Percentiles rank a stretch among this genome's conserved stretches.
Evolutionary conservation across 2,888 invertebrate genomes (phyloP).

Genomic region (Aleiodes leptofemur): DNA sequence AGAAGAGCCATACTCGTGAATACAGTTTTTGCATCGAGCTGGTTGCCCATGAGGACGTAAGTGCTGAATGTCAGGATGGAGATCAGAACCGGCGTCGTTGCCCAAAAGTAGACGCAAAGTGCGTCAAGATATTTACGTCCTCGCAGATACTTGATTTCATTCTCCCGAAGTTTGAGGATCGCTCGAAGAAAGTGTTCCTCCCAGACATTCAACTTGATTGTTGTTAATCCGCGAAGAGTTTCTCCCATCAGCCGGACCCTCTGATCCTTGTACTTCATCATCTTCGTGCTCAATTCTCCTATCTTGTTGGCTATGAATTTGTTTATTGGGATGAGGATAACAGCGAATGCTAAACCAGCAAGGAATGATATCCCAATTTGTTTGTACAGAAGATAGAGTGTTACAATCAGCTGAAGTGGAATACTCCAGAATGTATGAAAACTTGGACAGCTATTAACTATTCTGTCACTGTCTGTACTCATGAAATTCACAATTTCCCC

Average conservation of each 20-base stretch:
- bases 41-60: conserved; percentile 86
- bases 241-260: conserved; percentile 93
- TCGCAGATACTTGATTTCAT: conserved; percentile 87
- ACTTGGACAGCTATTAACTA: conserved; percentile 96
- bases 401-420: conserved; percentile 90
- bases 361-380: conserved; percentile 95
- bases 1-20: conserved; percentile 96
- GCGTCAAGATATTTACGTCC: conserved; percentile 97
- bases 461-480: conserved; percentile 96
- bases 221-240: conserved; percentile 89
- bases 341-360: conserved; percentile 90
- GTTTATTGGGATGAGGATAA: conserved; percentile 94
- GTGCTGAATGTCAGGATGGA: conserved; percentile 89
- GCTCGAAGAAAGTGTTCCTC: conserved; percentile 88
- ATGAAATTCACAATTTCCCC: conserved; percentile 97
- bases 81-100: conserved; percentile 95
- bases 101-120: conserved; percentile 98
- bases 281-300: conserved; percentile 86
- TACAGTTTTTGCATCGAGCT: conserved; percentile 90
- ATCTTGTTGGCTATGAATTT: conserved; percentile 93
- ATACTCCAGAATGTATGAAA: conserved; percentile 98
- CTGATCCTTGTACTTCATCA: conserved; percentile 94
- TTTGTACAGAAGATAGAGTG: conserved; percentile 87
- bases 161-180: conserved; percentile 80
- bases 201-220: conserved; percentile 96